A percentile compares a stretch with the other conserved stretches of the same genome.
These are phyloP conservation scores for Ceryle rudis DNA, from an alignment of 2,797 vertebrate genomes.

Conservation along the genomic window DNA sequence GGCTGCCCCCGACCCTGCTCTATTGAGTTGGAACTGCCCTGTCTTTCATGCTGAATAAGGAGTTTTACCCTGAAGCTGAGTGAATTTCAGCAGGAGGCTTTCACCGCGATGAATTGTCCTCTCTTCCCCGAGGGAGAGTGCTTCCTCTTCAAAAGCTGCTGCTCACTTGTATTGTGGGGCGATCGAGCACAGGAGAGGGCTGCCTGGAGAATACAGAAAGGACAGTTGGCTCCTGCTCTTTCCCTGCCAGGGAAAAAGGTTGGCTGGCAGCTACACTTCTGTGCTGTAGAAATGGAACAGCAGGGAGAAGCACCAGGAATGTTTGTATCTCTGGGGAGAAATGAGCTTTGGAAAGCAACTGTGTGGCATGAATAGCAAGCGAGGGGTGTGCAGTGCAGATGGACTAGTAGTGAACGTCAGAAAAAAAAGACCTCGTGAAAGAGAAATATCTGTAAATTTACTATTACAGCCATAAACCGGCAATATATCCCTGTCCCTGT, in stretches of 20 bases:
- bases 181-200: neutral
- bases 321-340: neutral
- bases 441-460: neutral
- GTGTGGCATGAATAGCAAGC: neutral
- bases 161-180: neutral
- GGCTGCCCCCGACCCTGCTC: fast-evolving
- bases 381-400: neutral
- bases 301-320: neutral
- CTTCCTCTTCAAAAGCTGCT: neutral
- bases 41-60: neutral
- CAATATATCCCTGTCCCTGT: neutral
- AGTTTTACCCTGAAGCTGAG: neutral
- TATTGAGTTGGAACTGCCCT: neutral
- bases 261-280: neutral
- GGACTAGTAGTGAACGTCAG: neutral
- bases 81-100: neutral
- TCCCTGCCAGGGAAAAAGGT: neutral
- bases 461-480: neutral
- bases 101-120: fast-evolving
- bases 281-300: neutral
- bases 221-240: neutral
- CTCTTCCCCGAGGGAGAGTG: neutral
- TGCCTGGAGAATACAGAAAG: neutral
- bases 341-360: neutral
- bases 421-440: neutral